phyloP scores from a whole-genome alignment of 2,113 vertebrate species.

The Jaculus jaculus region DNA sequence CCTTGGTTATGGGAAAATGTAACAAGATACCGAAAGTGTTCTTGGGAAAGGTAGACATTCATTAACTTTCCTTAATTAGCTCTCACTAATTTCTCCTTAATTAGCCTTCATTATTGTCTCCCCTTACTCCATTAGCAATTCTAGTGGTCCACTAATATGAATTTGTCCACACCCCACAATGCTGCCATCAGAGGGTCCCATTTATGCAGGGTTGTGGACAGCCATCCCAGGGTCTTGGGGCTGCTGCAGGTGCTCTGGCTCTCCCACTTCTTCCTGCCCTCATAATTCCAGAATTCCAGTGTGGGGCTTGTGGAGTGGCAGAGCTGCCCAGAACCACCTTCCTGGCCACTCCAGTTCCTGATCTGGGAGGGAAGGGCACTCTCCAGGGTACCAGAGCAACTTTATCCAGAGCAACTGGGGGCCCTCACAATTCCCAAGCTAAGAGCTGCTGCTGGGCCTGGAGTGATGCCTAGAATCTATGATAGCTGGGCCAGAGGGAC shows the following conservation, averaged over 20 bases:
- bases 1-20: not conserved
- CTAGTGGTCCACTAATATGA: fast-evolving
- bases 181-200: not conserved
- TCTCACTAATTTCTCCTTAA: conserved; percentile 16
- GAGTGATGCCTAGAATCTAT: too few species aligned
- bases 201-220: fast-evolving
- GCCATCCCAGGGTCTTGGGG: fast-evolving
- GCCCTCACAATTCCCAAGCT: too few species aligned
- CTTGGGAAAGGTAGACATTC: not conserved
- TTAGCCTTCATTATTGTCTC: not conserved
- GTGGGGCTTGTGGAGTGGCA: not conserved
- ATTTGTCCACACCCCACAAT: fast-evolving
- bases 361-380: fast-evolving
- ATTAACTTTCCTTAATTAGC: conserved; percentile 35
- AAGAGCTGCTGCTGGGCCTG: fast-evolving
- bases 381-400: not conserved
- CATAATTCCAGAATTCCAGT: fast-evolving
- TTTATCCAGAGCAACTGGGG: fast-evolving
- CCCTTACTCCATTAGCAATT: not conserved
- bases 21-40: not conserved
- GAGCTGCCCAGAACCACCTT: fast-evolving
- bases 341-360: fast-evolving
- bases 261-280: not conserved
- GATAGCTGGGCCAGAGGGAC: not conserved
- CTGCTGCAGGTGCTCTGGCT: fast-evolving